Base-by-base conservation (phyloP, 2,113 vertebrate species). In the Neodontobutis hainanensis region DNA sequence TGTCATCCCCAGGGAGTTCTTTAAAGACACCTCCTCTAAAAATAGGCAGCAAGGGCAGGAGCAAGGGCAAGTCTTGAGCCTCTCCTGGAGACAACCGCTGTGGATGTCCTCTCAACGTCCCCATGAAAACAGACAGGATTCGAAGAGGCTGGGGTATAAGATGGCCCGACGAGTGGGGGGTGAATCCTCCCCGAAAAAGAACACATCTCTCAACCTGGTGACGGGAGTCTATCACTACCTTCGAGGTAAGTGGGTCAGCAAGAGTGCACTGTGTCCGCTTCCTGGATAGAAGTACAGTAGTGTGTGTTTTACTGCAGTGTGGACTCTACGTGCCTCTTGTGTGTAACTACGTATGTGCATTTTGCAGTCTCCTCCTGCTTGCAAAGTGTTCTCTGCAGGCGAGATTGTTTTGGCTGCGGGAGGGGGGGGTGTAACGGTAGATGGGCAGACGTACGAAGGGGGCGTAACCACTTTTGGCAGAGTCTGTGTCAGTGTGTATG, bases 171-270 rank as follows among this genome's bases (percentile, higher is more conserved):
- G 5, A 58, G 89, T 68, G 61, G 88, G 66, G 75, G 92, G 81
- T 43, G 90, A 87, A 75, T 68, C 84, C 72, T 89, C 85, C 78
- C 85, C 84, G 27, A 91, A 92, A 88, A 94, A 83, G 72, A 81
- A 71, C 44, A 55, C 83, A 0, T 88, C 91, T 0, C 83, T 94
- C 70, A 94, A 93, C 80, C 87, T 94, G 80, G 88, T 92, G 81
- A 91, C 93, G 0, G 92, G 91, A 43, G 87, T 92, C 82, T 91
- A 80, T 70, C 93, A 88, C 74, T 92, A 87, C 77, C 69, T 85
- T 19, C 93, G 89, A 9, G 94, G 94, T 96, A 93, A 95, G 95
- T 93, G 81, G 78, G 71, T 51, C 62, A 79, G 60, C 55, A 55
- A 62, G 56, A 68, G 34, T 69, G 50, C 11, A 14, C 51, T 71